Evolutionary conservation across 2,113 vertebrate genomes (phyloP), one percentile per base, ranked within the genome.

Genomic region (Heterotis niloticus): DNA sequence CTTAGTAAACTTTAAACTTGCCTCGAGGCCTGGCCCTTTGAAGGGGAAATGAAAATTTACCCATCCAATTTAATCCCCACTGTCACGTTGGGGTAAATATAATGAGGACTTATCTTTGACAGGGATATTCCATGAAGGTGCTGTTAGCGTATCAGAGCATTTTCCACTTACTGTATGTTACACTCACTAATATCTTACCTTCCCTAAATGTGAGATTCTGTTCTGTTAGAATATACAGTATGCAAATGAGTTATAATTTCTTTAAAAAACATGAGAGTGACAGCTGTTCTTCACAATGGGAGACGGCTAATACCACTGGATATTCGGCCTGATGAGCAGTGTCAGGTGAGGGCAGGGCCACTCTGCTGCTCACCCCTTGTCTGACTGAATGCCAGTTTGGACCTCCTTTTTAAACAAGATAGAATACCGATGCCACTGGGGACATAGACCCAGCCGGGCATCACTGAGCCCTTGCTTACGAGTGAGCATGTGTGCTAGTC

Each of bases 361-460:
- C 64, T 10, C 29, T 23, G 10, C 23, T 20, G 64, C 64, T n/a
- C 17, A n/a, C 20, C 24, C 26, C 28, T 51, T 69, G 64, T 62
- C 71, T 54, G 71, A 24, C 72, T 76, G 64, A 17, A n/a, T 54
- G 1, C 28, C 51, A 68, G 76, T 24, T 68, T 64, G 64, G 72
- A 2, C 26, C 73, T 80, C 24, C 66, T 17, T 80, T 29, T 18
- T 59, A 62, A 28, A 28, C 0, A 24, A 56, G 24, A 14, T 20
- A 28, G 67, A 14, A 14, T 52, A 10, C 0, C 5, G n/a, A 54
- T 75, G 64, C 72, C 70, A 14, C 67, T 60, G 56, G 29, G 16
- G 10, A 60, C 60, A 13, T 16, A 67, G 24, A 26, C 44, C 23
- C 70, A 79, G 73, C 12, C 20, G 10, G n/a, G 10, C 18, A 56